A percentile compares a stretch with the other conserved stretches of the same genome.
Conservation (phyloP, 1,140 invertebrate genomes). For the Diachasma alloeum region DNA sequence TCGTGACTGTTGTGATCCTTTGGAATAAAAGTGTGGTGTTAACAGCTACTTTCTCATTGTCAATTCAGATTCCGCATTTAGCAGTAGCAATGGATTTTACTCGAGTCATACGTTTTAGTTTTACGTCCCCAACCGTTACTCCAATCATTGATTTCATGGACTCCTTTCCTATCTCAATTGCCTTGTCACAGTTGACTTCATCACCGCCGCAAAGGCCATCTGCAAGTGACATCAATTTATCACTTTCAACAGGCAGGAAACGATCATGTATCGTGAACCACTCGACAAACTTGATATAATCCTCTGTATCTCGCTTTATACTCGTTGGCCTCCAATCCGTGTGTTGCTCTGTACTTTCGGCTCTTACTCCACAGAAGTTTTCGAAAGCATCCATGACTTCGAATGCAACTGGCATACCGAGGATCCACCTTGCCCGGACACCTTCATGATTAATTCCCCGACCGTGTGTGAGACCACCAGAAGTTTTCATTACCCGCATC, state of each 20-base stretch:
- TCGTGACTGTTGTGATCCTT: too few relatives aligned
- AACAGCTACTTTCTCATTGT: too few relatives aligned
- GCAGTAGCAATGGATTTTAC: conserved; percentile 13
- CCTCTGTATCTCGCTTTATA: too few relatives aligned
- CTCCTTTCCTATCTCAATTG: neutral
- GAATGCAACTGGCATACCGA: conserved; percentile 35
- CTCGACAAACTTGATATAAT: conserved; percentile 29
- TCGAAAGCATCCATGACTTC: conserved; percentile 45
- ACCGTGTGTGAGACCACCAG: too few relatives aligned
- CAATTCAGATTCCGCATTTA: neutral
- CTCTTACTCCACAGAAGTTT: conserved; percentile 31
- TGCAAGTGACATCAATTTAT: neutral
- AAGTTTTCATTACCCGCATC: too few relatives aligned
- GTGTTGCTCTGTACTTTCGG: conserved; percentile 33
- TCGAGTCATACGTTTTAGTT: conserved; percentile 43
- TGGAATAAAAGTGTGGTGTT: too few relatives aligned
- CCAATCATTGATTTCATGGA: conserved; percentile 46
- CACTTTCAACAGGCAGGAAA: neutral
- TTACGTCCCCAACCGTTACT: conserved; percentile 40
- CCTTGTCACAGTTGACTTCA: neutral
- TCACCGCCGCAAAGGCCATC: neutral
- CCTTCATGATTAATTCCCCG: too few relatives aligned
- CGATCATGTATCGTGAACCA: neutral
- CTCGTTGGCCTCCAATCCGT: too few relatives aligned
- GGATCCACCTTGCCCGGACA: conserved; percentile 42